Base-by-base conservation (phyloP, 2,888 invertebrate genomes). In the Blastobasis lacticolella region DNA sequence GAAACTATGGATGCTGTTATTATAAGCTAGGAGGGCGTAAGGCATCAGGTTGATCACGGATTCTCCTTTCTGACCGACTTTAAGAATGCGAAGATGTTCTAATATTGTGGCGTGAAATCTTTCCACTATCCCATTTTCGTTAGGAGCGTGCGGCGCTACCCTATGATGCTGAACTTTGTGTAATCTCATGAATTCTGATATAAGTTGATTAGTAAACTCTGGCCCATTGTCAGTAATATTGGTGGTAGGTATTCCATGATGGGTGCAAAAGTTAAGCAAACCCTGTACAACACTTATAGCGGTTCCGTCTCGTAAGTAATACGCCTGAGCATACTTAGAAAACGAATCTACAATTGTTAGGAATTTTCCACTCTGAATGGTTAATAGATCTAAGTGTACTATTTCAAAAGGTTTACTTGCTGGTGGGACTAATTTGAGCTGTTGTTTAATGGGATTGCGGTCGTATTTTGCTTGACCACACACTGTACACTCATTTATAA, bases 381-480 rank as follows among this genome's bases (percentile, higher is more conserved):
- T 58, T 6, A 60, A 49, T 4, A 56, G n/a, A 43, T 59, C 59
- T 6, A 59, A 7, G 37, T 63, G 57, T 9, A 60, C 38, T 6
- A 59, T 50, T 45, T 63, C 56, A 42, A 61, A 59, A 0, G 59
- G 58, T 45, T 54, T 57, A 5, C 51, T 51, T 2, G 57, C 46
- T 6, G 59, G 53, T 6, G 57, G 56, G n/a, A 60, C 57, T n/a
- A 60, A 36, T 6, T 50, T 42, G 45, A 57, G 54, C 45, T 52
- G 46, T 7, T 49, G 56, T 50, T 46, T 49, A n/a, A 60, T 49
- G 3, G 63, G 59, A 9, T 60, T 54, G 4, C 63, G 9, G 40
- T 61, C 55, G 45, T 63, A 63, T 38, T 63, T 60, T 10, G 57
- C 53, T 37, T 51, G 52, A 9, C 54, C 56, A 40, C 62, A 59